Base-by-base conservation (phyloP, 2,113 vertebrate species). In the Ptyas mucosa region DNA sequence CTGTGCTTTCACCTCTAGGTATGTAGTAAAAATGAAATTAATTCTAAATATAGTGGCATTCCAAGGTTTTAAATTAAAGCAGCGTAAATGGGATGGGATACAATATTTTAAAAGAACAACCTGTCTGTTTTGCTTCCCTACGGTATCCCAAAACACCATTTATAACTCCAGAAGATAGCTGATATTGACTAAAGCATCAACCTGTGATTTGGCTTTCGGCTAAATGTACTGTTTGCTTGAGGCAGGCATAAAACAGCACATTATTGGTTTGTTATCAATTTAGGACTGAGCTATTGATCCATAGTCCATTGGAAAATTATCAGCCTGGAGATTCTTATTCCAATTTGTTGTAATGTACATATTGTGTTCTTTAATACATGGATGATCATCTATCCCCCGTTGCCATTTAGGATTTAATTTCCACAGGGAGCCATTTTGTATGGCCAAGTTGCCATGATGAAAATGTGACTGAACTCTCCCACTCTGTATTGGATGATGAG, bases 11-110 rank as follows among this genome's bases (percentile, higher is more conserved):
- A 20, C 0, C 0, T 88, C 91, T 93, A 94, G 92, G 75, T 91
- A 91, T 89, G 94, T 85, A 92, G 5, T 87, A 91, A 43, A 92
- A 95, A 90, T 52, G 34, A 93, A 94, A 94, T 93, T 94, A 29
- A 23, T 55, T 55, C 61, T 93, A 95, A 94, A 92, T 52, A 26
- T 46, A 39, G 1, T 93, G 20, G 15, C 21, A 96, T 92, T 11
- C 39, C 55, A 92, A 91, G 92, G 53, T 90, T 95, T 93, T 53
- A 86, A 94, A 95, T 96, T 94, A 96, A 93, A 87, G 46, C 89
- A 91, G 87, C 0, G 0, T 93, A n/a, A 91, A 69, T 85, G 61
- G 90, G 55, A 93, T 89, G 39, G 90, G 93, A 88, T 90, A 57
- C 21, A 91, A 90, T 92, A 69, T 90, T 85, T 93, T 89, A 15